Base-by-base conservation (phyloP, 2,797 vertebrate species). In the Artibeus jamaicensis region DNA sequence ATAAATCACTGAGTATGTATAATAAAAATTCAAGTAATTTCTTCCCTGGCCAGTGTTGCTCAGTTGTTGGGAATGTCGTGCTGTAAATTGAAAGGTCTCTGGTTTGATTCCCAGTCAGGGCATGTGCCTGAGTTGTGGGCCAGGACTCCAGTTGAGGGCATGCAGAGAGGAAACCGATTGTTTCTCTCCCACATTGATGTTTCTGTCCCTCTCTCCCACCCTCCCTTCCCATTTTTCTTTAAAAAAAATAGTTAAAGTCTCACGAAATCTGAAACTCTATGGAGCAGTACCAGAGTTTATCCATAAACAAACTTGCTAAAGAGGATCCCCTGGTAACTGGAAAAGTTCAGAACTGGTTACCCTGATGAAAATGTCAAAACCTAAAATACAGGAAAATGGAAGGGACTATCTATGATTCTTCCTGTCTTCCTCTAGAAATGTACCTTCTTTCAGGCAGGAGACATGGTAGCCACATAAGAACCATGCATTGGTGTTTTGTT, bases 11-110 rank as follows among this genome's bases (percentile, higher is more conserved):
- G n/a, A 91, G 59, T 92, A 42, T 70, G 94, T 87, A 53, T 73
- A 53, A 57, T 95, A 73, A 62, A 90, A 95, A 89, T 26, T 44
- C 34, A 91, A 53, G 6, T 90, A 55, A 88, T 92, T 92, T 89
- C 29, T 62, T 11, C 59, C 59, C 59, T 65, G 32, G 62, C 32
- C 15, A n/a, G 29, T 65, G 32, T 65, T 15, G 14, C 62, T 65
- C 62, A 65, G 62, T 65, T 32, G 32, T 32, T 65, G n/a, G 62
- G 59, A 65, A 18, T 29, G 15, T n/a, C 1, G 6, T 32, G 29
- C 32, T 65, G 15, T n/a, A 65, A 65, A 2, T 6, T 0, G 14
- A n/a, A 65, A n/a, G 62, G 62, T 65, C 26, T 7, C 62, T 65
- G 62, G 62, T 65, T 65, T n/a, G 14, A 65, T n/a, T n/a, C 62